Evolutionary conservation across 30 jellyfish, hydroid and myxozoan genomes (phyloP), one percentile per base, ranked within the genome.

Genomic region (Pseudorhiza aurosa): DNA sequence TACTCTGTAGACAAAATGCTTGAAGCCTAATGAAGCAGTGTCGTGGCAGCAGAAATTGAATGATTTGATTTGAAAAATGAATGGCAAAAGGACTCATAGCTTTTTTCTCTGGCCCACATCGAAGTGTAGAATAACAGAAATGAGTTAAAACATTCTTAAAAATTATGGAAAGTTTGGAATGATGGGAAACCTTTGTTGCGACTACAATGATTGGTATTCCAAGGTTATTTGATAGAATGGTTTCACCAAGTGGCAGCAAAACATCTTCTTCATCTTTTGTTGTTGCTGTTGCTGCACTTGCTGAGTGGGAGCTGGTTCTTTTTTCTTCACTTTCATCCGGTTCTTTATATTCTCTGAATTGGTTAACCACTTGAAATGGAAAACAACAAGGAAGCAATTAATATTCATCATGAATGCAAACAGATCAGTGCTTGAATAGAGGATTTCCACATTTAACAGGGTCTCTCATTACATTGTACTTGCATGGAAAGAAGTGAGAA

Each of bases 161-260:
- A n/a, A n/a, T n/a, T n/a, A n/a, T n/a, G n/a, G n/a, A n/a, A n/a
- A n/a, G n/a, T n/a, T n/a, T n/a, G 50, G 50, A 39, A 5, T 72
- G 4, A 7, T 8, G n/a, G 9, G 12, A 22, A 42, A 92, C 98
- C 98, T 92, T 92, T 29, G 98, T 72, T 42, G 81, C 85, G 32
- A 86, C 96, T 25, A 92, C 96, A 17, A 85, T 53, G 22, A 92
- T 86, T 31, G 98, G 98, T 21, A 92, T 14, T 27, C 98, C 98
- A 62, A 92, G 87, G 36, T 85, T 92, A 44, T 68, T 75, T 30
- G 93, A 60, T 9, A 92, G 59, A 26, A 92, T 72, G 18, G 82
- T 92, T 56, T 85, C 98, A 24, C 85, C 98, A 7, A 92, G 87
- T 3, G 94, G 96, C 24, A 68, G 47, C 68, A 70, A 25, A 28